A percentile compares a stretch with the other conserved stretches of the same genome.
phyloP scores from a whole-genome alignment of 2,888 invertebrate species.

The Sericinus montela region DNA sequence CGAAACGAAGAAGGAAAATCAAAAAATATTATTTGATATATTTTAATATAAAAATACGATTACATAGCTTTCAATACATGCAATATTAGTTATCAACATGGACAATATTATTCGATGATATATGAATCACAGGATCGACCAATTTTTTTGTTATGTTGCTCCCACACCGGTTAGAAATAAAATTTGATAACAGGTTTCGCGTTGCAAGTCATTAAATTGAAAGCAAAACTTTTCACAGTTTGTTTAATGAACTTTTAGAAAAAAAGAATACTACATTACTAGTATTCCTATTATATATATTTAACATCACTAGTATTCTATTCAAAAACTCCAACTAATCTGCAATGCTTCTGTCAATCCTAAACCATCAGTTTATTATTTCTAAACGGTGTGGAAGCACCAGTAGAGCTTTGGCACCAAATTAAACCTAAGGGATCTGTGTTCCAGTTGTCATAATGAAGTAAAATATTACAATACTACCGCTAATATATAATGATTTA shows the following conservation, averaged over 20 bases:
- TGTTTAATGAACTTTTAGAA: too few species aligned
- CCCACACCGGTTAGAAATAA: too few species aligned
- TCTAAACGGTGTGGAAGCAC: too few species aligned
- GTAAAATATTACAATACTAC: neutral
- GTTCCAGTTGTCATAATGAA: neutral
- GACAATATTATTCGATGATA: conserved; percentile 17
- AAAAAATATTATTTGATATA: conserved; percentile 20
- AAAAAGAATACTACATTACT: too few species aligned
- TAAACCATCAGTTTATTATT: too few species aligned
- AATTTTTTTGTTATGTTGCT: conserved; percentile 1
- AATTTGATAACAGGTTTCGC: too few species aligned
- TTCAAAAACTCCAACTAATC: too few species aligned
- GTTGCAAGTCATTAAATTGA: too few species aligned
- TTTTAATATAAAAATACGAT: conserved; percentile 32
- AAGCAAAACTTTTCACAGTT: too few species aligned
- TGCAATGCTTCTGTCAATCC: too few species aligned
- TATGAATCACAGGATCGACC: conserved; percentile 15
- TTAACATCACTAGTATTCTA: too few species aligned
- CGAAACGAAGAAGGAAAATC: neutral
- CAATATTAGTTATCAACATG: conserved; percentile 15
- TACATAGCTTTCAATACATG: conserved; percentile 26
- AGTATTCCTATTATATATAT: too few species aligned
- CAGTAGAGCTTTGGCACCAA: conserved; percentile 60
- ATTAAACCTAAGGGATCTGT: conserved; percentile 35
- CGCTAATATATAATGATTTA: neutral